Evolutionary conservation across 1,140 invertebrate genomes (phyloP).

Genomic region (Drosophila pseudoananassae): DNA sequence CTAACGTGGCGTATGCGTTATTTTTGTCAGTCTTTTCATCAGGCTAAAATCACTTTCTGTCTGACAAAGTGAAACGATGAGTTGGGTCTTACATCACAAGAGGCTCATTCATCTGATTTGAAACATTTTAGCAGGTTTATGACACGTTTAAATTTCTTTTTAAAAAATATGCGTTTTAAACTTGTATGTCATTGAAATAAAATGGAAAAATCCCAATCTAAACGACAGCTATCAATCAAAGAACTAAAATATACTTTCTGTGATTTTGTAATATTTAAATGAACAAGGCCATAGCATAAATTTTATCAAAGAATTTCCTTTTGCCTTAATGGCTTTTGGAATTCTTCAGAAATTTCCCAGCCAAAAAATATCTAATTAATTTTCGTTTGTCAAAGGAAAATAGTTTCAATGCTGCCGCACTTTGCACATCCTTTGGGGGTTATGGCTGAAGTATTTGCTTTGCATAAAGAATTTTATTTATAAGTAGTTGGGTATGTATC

Average conservation of each 20-base stretch:
- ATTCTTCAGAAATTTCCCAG: constrained; percentile 20
- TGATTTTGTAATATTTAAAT: too few relatives aligned
- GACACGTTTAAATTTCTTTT: background rate
- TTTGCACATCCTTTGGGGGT: constrained; percentile 18
- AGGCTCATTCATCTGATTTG: constrained; percentile 9
- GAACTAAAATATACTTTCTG: background rate
- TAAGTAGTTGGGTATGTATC: background rate
- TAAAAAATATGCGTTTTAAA: background rate
- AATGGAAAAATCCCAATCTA: too few relatives aligned
- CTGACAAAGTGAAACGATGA: constrained; percentile 51
- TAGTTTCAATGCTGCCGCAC: constrained; percentile 34
- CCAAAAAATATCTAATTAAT: constrained; percentile 58
- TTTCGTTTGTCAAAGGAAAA: constrained; percentile 59
- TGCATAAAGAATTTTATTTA: constrained; percentile 6
- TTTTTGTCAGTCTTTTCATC: constrained; percentile 27
- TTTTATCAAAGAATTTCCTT: background rate
- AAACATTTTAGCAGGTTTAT: background rate
- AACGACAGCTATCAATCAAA: background rate
- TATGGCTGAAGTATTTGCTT: constrained; percentile 27
- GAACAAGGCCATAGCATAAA: background rate
- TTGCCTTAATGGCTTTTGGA: constrained; percentile 4
- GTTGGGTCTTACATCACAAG: constrained; percentile 19
- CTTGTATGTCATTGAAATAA: too few relatives aligned
- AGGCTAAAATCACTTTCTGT: constrained; percentile 16
- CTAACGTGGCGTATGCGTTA: constrained; percentile 37